Percentiles rank a stretch among this genome's conserved stretches.
These are phyloP conservation scores for Linyphia triangularis DNA, from an alignment of 2,888 invertebrate species.

Conservation along the genomic window DNA sequence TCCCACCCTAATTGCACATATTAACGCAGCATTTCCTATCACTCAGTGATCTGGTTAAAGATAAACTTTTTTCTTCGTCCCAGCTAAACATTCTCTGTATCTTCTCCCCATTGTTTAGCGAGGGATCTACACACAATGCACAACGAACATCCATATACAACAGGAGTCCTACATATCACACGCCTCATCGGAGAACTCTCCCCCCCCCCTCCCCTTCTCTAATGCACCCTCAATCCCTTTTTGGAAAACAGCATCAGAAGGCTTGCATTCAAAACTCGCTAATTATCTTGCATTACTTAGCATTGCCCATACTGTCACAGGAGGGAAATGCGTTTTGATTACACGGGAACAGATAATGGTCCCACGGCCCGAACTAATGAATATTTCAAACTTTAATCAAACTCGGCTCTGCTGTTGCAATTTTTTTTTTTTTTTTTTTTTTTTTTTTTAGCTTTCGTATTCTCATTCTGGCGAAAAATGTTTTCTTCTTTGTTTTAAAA, in stretches of 20 bases:
- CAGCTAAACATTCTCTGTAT: not conserved
- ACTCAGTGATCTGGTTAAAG: conserved; percentile 30
- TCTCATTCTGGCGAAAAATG: conserved; percentile 20
- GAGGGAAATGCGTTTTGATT: conserved; percentile 69
- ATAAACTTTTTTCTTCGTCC: not conserved
- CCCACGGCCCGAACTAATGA: conserved; percentile 67
- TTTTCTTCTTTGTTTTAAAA: conserved; percentile 71
- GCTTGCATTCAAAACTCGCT: conserved; percentile 62
- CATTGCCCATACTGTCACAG: conserved; percentile 25
- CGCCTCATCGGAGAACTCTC: conserved; percentile 34
- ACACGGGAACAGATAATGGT: conserved; percentile 68
- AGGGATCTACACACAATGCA: conserved; percentile 14
- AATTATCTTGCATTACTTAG: conserved; percentile 72
- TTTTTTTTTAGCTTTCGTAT: not conserved
- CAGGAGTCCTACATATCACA: conserved; percentile 64
- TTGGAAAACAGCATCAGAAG: conserved; percentile 30
- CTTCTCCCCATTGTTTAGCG: conserved; percentile 29
- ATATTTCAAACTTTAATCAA: conserved; percentile 75
- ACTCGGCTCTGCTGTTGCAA: conserved; percentile 36
- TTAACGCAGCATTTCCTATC: conserved; percentile 53
- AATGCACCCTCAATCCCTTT: conserved; percentile 53
- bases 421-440: not conserved
- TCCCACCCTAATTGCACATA: conserved; percentile 47
- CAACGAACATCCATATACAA: conserved; percentile 1
- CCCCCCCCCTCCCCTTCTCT: not conserved